Conservation (phyloP, 2,797 vertebrate species). For the Triplophysa bombifrons region DNA sequence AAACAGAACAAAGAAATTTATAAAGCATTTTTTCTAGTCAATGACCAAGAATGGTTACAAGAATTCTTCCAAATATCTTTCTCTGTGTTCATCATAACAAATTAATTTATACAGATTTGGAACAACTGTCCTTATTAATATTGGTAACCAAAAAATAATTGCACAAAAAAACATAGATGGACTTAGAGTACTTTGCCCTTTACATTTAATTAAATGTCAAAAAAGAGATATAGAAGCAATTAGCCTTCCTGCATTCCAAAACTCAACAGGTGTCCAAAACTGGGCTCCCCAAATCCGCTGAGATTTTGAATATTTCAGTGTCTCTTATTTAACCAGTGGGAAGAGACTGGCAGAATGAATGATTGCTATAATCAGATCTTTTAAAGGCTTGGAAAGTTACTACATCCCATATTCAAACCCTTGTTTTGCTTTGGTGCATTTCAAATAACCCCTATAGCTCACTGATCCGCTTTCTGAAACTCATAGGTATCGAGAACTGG, state of each 20-base stretch:
- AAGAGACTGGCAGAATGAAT: constrained; percentile 3
- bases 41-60: no score
- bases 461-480: not conserved
- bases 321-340: constrained; percentile 16
- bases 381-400: constrained; percentile 4
- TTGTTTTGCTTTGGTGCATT: constrained; percentile 9
- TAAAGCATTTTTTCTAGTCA: no score
- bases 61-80: no score
- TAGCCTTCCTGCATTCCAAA: constrained; percentile 17
- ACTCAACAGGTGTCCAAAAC: constrained; percentile 35
- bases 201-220: constrained; percentile 43
- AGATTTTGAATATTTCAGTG: constrained; percentile 21
- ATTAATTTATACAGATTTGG: no score
- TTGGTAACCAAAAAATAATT: constrained; percentile 10
- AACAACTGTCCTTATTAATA: not conserved
- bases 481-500: constrained; percentile 19
- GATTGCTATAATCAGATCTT: not conserved
- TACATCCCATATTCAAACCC: not conserved
- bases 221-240: constrained; percentile 43
- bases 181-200: constrained; percentile 10
- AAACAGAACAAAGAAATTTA: no score
- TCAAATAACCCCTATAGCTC: constrained; percentile 28
- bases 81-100: no score
- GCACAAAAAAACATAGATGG: not conserved
- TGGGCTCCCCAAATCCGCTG: constrained; percentile 3